phyloP scores from a whole-genome alignment of 2,797 vertebrate genomes.

The Neosilurus hyrtlii region DNA sequence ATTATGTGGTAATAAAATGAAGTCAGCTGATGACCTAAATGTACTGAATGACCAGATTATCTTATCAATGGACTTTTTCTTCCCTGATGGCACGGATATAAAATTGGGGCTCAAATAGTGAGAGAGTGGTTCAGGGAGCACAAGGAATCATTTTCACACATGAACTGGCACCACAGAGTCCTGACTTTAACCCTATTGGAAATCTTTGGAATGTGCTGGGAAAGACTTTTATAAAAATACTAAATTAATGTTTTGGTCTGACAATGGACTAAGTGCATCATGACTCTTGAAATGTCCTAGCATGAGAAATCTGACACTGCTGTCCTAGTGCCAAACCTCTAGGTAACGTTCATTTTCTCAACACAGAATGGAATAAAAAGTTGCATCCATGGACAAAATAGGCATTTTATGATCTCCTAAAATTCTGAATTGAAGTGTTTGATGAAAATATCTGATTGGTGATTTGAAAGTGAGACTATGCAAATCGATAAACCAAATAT shows the following conservation, averaged over 20 bases:
- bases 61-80: too few species aligned
- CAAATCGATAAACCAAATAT: background rate
- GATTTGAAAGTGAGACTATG: background rate
- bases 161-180: too few species aligned
- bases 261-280: background rate
- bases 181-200: too few species aligned
- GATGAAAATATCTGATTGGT: too few species aligned
- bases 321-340: background rate
- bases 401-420: background rate
- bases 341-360: background rate
- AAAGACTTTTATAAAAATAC: background rate
- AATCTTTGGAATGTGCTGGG: too few species aligned
- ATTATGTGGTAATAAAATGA: too few species aligned
- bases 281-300: background rate
- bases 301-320: conserved; percentile 1
- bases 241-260: background rate
- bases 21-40: too few species aligned
- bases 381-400: background rate
- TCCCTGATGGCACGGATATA: too few species aligned
- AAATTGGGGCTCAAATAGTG: too few species aligned
- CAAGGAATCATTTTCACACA: too few species aligned
- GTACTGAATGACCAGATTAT: too few species aligned
- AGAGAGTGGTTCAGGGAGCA: too few species aligned
- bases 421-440: background rate
- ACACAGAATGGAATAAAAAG: background rate